Evolutionary conservation across 2,888 invertebrate species (phyloP).

Genomic region (Nomada fabriciana): DNA sequence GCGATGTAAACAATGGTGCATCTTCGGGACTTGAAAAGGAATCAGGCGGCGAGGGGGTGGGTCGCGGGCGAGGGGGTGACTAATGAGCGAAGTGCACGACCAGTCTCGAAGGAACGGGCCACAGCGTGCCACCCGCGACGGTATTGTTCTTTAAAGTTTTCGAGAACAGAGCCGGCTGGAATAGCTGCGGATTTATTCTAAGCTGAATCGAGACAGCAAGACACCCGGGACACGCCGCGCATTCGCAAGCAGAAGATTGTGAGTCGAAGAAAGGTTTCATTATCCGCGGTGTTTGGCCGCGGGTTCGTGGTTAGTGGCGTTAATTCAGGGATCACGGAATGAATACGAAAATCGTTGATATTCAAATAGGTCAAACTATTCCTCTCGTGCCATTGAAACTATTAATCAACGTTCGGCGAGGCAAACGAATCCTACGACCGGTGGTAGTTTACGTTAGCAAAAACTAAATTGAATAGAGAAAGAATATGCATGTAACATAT

Average conservation of each 20-base stretch:
- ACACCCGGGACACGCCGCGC: background rate
- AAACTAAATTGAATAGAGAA: no score
- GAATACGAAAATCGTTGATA: background rate
- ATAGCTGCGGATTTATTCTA: constrained; percentile 7
- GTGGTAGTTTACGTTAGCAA: no score
- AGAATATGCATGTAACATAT: no score
- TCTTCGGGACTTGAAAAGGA: constrained; percentile 43
- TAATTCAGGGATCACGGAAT: background rate
- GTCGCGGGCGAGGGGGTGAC: background rate
- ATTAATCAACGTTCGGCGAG: no score
- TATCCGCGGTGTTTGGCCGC: background rate
- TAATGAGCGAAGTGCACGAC: constrained; percentile 48
- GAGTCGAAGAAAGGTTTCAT: background rate
- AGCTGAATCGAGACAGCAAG: background rate
- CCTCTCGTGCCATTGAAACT: no score
- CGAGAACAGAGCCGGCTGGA: background rate
- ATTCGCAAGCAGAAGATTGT: constrained; percentile 1
- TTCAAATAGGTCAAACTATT: no score
- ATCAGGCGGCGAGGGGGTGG: constrained; percentile 32
- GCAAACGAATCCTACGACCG: no score
- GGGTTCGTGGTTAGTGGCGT: background rate
- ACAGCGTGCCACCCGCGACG: background rate
- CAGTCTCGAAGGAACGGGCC: background rate
- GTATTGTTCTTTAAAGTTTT: constrained; percentile 54
- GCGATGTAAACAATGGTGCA: constrained; percentile 50